Evolutionary conservation across 2,113 vertebrate genomes (phyloP), one percentile per base, ranked within the genome.

Genomic region (Hemibagrus wyckioides): DNA sequence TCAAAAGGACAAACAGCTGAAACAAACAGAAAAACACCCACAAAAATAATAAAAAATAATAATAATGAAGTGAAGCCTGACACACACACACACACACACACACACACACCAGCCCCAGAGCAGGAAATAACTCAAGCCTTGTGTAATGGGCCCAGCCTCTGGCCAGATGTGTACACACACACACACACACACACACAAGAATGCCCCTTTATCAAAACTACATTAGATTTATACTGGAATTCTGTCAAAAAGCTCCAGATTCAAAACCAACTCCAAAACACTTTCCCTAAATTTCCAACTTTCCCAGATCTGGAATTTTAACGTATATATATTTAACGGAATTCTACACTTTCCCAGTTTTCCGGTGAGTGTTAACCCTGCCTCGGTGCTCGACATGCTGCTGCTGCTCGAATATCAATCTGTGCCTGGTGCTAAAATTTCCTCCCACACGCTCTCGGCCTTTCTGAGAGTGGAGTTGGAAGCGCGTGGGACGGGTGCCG

Each of bases 81-180:
- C 56, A 36, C 28, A 48, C 69, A 56, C 59, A 77, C 85, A 75
- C 88, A 80, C 69, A 61, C 41, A 44, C 41, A 44, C 41, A 33
- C 44, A 59, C 86, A 71, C 61, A 83, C 44, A 48, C 44, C 9
- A 6, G 6, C 30, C 67, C 52, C 56, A 57, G 65, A 84, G 86
- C 92, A 91, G 92, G 89, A 91, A 89, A 91, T 90, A 89, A 91
- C 91, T 87, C 50, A 82, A 89, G 85, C 73, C 82, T 73, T 90
- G 88, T 90, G 92, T 91, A 92, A 93, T 86, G 63, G 80, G 79
- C 36, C 33, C 69, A 36, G 52, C 61, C 75, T 89, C 76, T 39
- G 21, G 61, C 86, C 82, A 89, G 88, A 83, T 89, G 85, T 57
- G 39, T 3, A 10, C 3, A n/a, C 75, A 80, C 48, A n/a, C 17